Evolutionary conservation across 2,888 invertebrate species (phyloP).

Genomic region (Microplitis deprimator): DNA sequence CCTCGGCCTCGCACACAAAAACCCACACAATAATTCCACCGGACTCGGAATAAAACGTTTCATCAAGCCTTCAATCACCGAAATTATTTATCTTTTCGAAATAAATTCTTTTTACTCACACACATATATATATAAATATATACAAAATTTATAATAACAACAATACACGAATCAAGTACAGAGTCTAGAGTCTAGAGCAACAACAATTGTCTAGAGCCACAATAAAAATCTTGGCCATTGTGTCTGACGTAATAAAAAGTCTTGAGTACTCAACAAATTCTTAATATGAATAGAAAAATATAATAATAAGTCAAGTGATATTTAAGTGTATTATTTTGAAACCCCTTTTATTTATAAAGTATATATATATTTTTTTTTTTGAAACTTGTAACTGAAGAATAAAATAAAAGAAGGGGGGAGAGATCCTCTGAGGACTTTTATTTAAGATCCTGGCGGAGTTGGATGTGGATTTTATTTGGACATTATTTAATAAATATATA

Average conservation of each 20-base stretch:
- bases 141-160: conserved; percentile 8
- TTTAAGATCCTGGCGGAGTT: too few species aligned
- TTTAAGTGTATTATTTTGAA: not conserved
- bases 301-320: conserved; percentile 1
- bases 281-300: not conserved
- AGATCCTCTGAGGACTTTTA: too few species aligned
- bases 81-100: conserved; percentile 2
- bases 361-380: not conserved
- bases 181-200: not conserved
- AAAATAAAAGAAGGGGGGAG: too few species aligned
- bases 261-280: not conserved
- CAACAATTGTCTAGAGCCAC: not conserved
- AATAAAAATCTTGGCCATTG: not conserved
- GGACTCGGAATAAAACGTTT: conserved; percentile 38
- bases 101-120: not conserved
- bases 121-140: not conserved
- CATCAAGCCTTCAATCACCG: conserved; percentile 17
- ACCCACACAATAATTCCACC: conserved; percentile 54
- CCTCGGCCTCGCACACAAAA: conserved; percentile 49
- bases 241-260: not conserved
- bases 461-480: not conserved
- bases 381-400: too few species aligned
- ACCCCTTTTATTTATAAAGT: not conserved
- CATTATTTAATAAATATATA: not conserved
- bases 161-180: not conserved